phyloP scores from a whole-genome alignment of 2,113 vertebrate species.

The Ptilorrhoa leucosticta region DNA sequence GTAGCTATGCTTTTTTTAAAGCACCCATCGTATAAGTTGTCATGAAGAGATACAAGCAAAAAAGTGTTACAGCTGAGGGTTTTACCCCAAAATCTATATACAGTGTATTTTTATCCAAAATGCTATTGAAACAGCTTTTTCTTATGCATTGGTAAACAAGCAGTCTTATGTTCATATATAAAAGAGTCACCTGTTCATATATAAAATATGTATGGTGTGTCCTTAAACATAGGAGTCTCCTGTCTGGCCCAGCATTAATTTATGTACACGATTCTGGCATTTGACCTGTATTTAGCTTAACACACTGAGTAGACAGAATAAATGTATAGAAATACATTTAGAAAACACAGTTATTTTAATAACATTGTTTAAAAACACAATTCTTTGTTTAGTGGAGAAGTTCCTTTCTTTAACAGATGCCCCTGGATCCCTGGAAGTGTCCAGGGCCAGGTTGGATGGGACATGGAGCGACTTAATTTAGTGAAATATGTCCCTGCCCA shows the following conservation, averaged over 20 bases:
- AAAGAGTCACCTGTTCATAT: background rate
- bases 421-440: background rate
- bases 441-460: background rate
- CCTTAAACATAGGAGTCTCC: background rate
- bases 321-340: background rate
- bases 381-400: background rate
- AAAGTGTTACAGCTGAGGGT: background rate
- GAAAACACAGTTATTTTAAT: background rate
- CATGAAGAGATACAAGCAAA: background rate
- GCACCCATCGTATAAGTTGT: accelerated
- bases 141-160: background rate
- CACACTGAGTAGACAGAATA: background rate
- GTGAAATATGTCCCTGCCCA: background rate
- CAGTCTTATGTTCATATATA: background rate
- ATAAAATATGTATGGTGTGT: background rate
- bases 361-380: background rate
- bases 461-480: background rate
- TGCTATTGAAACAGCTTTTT: background rate
- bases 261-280: background rate
- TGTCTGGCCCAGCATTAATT: background rate
- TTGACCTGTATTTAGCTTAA: background rate
- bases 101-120: background rate
- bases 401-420: background rate
- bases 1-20: background rate
- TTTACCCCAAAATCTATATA: background rate